Evolutionary conservation across 2,888 invertebrate genomes (phyloP), one percentile per base, ranked within the genome.

Genomic region (Caenorhabditis parvicauda): DNA sequence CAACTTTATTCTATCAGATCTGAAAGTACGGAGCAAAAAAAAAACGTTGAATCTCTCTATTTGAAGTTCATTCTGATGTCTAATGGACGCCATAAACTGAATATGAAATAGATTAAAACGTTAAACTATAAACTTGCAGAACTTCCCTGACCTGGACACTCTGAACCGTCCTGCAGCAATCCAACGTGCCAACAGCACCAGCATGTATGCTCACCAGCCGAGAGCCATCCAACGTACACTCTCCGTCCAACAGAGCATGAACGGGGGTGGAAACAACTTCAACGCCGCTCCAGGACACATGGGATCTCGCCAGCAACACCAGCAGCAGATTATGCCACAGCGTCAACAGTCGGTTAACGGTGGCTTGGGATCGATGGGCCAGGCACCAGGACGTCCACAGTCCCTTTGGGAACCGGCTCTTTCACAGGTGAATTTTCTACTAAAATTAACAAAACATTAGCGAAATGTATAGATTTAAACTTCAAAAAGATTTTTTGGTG

Each of bases 191-290:
- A 57, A 52, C 25, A 28, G 39, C n/a, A 44, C 51, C 22, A 49
- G 51, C 5, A 45, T 57, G 51, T 57, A 51, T 21, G 46, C 54
- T 9, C 51, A 57, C 7, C 58, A 49, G 37, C 56, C 55, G 24
- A 45, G 55, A n/a, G 63, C 53, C 24, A 57, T 62, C 37, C 61
- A 62, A 24, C 25, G 61, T 27, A 57, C 61, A 2, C 57, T 62
- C 57, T 62, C 61, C 14, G 61, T 50, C 14, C 61, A 62, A 35
- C 54, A 57, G 59, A 46, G 55, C 14, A 53, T 50, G 17, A 27
- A 51, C 12, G 55, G 48, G 24, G 52, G 37, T 17, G 43, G 24
- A 12, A 51, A 42, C 22, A 6, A n/a, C 28, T 12, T 12, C 24
- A 14, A 19, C 22, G 39, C n/a, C 17, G 7, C 14, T 2, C 37